phyloP scores from a whole-genome alignment of 2,113 vertebrate species.

The Sander vitreus region DNA sequence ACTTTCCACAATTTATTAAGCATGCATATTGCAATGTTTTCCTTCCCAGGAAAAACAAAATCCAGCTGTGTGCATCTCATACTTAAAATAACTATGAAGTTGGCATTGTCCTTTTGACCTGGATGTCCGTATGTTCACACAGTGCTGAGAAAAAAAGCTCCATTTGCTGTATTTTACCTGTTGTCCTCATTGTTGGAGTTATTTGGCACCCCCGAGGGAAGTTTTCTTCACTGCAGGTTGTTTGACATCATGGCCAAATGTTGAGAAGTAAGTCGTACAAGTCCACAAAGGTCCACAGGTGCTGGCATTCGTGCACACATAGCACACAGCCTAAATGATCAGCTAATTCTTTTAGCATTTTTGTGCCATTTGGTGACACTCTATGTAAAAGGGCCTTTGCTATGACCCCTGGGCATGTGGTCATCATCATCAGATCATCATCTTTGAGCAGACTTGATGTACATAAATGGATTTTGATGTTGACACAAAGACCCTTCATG shows the following conservation, averaged over 20 bases:
- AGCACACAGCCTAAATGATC: not conserved
- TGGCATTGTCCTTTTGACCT: not conserved
- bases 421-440: not conserved
- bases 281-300: not conserved
- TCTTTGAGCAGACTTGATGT: slow-evolving; percentile 38
- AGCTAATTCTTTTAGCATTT: not conserved
- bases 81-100: not conserved
- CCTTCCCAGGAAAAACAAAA: not conserved
- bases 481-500: slow-evolving; percentile 57
- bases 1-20: not conserved
- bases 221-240: not conserved
- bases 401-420: not conserved
- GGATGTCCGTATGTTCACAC: slow-evolving; percentile 7
- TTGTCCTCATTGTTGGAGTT: not conserved
- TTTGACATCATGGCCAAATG: not conserved
- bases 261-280: not conserved
- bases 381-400: not conserved
- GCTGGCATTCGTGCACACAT: not conserved
- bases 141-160: not conserved
- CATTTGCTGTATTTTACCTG: not conserved
- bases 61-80: not conserved
- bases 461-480: slow-evolving; percentile 51
- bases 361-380: not conserved
- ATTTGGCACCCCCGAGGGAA: not conserved
- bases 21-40: not conserved